Conservation (phyloP, 2,797 vertebrate genomes). For the Perodicticus potto region DNA sequence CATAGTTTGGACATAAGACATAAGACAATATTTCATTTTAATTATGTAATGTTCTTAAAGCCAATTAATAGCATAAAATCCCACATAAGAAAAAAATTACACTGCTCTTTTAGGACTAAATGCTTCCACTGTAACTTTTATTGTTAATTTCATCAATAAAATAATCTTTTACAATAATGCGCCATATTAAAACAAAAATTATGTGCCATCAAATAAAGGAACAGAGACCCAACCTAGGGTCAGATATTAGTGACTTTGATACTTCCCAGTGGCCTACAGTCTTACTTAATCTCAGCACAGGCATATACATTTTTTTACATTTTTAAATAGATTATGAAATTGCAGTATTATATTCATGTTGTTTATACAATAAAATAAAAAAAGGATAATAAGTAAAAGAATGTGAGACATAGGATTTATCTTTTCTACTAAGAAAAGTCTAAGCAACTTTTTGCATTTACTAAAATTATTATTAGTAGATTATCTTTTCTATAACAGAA, state of each 20-base stretch:
- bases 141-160: neutral
- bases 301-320: too few species aligned
- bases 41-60: neutral
- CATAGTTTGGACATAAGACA: too few species aligned
- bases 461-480: neutral
- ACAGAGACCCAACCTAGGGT: neutral
- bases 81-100: neutral
- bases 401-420: neutral
- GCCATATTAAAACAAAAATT: neutral
- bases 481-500: neutral
- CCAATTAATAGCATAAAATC: neutral
- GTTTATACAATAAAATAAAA: neutral
- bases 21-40: slow-evolving; percentile 27
- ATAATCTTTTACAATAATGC: neutral
- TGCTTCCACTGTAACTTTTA: neutral
- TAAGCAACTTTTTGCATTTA: neutral
- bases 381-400: neutral
- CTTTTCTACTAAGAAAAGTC: neutral
- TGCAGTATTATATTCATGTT: neutral
- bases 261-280: neutral
- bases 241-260: neutral
- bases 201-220: neutral
- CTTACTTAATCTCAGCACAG: neutral
- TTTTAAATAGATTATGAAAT: neutral
- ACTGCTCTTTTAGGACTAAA: neutral